These are phyloP conservation scores for Dinoponera quadriceps DNA, from an alignment of 1,140 invertebrate genomes.

Conservation along the genomic window DNA sequence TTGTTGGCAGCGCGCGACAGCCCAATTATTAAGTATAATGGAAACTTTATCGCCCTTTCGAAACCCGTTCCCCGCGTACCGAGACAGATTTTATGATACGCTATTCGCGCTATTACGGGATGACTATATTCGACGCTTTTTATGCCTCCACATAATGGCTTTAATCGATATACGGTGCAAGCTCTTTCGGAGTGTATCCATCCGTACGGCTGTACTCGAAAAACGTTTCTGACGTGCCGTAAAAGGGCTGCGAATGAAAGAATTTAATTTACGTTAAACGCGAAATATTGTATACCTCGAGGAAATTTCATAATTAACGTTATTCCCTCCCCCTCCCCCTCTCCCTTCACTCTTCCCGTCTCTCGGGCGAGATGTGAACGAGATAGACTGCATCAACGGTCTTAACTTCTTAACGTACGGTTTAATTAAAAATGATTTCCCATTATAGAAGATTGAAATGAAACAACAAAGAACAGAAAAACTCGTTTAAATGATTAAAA, in stretches of 20 bases:
- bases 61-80: too few species aligned
- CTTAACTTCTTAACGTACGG: too few species aligned
- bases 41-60: constrained; percentile 38
- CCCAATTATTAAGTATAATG: constrained; percentile 57
- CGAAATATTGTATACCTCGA: not conserved
- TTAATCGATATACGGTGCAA: not conserved
- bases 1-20: constrained; percentile 37
- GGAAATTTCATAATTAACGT: too few species aligned
- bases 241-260: not conserved
- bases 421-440: too few species aligned
- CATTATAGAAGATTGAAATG: too few species aligned
- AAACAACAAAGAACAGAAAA: too few species aligned
- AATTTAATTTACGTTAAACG: not conserved
- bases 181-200: not conserved
- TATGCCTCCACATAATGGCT: not conserved
- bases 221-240: not conserved
- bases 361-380: too few species aligned
- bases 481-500: too few species aligned
- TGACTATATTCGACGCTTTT: not conserved
- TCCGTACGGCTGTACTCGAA: not conserved
- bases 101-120: not conserved
- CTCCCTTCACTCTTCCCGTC: too few species aligned
- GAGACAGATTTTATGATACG: constrained; percentile 15
- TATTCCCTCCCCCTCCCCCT: too few species aligned
- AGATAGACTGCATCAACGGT: too few species aligned